A percentile compares a stretch with the other conserved stretches of the same genome.
These are phyloP conservation scores for Bedellia somnulentella DNA, from an alignment of 2,888 invertebrate genomes.

Conservation along the genomic window DNA sequence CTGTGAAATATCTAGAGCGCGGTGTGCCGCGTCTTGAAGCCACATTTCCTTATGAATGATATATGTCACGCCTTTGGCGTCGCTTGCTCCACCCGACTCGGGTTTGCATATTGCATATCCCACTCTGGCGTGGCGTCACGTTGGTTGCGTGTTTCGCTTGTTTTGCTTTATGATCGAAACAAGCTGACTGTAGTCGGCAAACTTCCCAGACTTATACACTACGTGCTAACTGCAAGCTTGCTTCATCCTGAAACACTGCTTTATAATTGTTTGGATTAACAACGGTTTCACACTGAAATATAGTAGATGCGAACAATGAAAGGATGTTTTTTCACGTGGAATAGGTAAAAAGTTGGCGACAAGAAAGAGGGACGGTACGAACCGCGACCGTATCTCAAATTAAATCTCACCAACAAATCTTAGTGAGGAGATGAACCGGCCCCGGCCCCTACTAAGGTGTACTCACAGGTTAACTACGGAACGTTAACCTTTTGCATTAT, in stretches of 20 bases:
- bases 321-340: slow-evolving; percentile 14
- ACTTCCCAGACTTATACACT: background rate
- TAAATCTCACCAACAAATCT: slow-evolving; percentile 56
- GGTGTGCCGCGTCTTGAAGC: slow-evolving; percentile 19
- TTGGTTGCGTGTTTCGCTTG: slow-evolving; percentile 4
- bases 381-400: slow-evolving; percentile 53
- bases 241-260: no score
- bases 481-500: no score
- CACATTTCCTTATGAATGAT: slow-evolving; percentile 54
- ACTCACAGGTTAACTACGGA: no score
- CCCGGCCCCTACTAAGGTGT: slow-evolving; percentile 2
- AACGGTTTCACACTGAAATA: no score
- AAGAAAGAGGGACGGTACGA: slow-evolving; percentile 31
- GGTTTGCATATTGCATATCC: slow-evolving; percentile 5
- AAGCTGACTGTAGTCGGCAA: background rate
- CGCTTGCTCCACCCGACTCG: slow-evolving; percentile 11
- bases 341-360: slow-evolving; percentile 43
- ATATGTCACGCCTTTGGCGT: slow-evolving; percentile 32
- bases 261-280: no score
- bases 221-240: background rate
- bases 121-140: slow-evolving; percentile 6
- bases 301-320: no score
- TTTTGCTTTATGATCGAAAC: background rate
- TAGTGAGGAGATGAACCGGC: slow-evolving; percentile 33
- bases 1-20: slow-evolving; percentile 52